phyloP scores from a whole-genome alignment of 2,888 invertebrate species.

The Catocala nupta region DNA sequence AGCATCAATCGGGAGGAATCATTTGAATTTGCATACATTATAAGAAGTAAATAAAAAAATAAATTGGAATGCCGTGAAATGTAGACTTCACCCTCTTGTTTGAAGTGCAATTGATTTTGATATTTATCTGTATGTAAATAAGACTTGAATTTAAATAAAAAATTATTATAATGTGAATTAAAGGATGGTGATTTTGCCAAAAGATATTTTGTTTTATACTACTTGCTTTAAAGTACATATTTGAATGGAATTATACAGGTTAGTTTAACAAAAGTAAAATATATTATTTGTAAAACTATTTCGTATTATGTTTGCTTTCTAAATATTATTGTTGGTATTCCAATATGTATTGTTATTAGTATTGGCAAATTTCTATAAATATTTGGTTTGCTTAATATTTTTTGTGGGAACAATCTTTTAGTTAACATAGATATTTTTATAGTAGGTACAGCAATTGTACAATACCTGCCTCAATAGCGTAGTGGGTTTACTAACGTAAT shows the following conservation, averaged over 20 bases:
- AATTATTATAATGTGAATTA: constrained; percentile 9
- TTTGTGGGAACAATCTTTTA: too few relatives aligned
- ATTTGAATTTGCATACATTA: constrained; percentile 73
- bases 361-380: too few relatives aligned
- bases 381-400: too few relatives aligned
- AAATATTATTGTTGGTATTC: constrained; percentile 26
- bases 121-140: constrained; percentile 23
- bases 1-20: constrained; percentile 68
- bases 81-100: constrained; percentile 46
- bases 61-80: constrained; percentile 51
- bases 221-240: background rate
- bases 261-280: background rate
- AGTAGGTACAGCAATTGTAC: too few relatives aligned
- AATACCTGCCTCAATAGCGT: too few relatives aligned
- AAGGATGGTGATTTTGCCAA: constrained; percentile 12
- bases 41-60: constrained; percentile 73
- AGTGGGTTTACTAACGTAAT: too few relatives aligned
- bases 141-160: constrained; percentile 18
- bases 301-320: constrained; percentile 25
- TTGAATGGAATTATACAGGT: background rate
- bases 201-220: constrained; percentile 21
- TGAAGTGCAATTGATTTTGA: constrained; percentile 38
- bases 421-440: too few relatives aligned
- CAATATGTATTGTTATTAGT: too few relatives aligned
- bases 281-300: constrained; percentile 40